A percentile compares a stretch with the other conserved stretches of the same genome.
Evolutionary conservation across 2,888 invertebrate genomes (phyloP).

Genomic region (Chloroclystis v-ata): DNA sequence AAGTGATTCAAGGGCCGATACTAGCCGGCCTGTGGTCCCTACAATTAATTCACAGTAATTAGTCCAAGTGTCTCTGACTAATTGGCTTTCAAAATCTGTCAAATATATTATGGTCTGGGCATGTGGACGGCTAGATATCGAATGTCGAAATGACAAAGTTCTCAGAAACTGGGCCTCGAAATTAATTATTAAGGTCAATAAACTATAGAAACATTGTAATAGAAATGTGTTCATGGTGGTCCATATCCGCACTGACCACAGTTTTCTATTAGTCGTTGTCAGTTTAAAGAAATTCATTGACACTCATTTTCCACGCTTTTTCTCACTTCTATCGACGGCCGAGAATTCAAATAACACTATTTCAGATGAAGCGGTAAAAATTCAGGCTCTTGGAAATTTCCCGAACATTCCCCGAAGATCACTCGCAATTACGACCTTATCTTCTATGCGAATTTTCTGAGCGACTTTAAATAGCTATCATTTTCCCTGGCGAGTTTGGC

Average conservation of each 20-base stretch:
- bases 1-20: conserved; percentile 8
- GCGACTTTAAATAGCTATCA: conserved; percentile 67
- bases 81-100: conserved; percentile 60
- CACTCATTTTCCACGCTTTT: conserved; percentile 8
- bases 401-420: conserved; percentile 52
- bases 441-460: conserved; percentile 65
- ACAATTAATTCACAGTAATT: conserved; percentile 54
- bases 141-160: conserved; percentile 1
- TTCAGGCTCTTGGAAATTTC: conserved; percentile 37
- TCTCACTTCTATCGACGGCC: conserved; percentile 20
- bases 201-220: too few species aligned
- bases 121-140: conserved; percentile 7
- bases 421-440: conserved; percentile 63
- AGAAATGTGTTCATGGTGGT: too few species aligned
- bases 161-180: background rate
- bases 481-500: conserved; percentile 54
- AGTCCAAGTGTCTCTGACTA: conserved; percentile 53
- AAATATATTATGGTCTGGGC: conserved; percentile 38
- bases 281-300: too few species aligned
- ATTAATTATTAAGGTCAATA: background rate
- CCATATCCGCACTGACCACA: too few species aligned
- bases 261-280: too few species aligned
- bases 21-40: conserved; percentile 28
- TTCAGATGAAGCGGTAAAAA: conserved; percentile 44
- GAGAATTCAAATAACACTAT: conserved; percentile 38